Conservation (phyloP, 2,888 invertebrate species). For the Chironomus tentans region DNA sequence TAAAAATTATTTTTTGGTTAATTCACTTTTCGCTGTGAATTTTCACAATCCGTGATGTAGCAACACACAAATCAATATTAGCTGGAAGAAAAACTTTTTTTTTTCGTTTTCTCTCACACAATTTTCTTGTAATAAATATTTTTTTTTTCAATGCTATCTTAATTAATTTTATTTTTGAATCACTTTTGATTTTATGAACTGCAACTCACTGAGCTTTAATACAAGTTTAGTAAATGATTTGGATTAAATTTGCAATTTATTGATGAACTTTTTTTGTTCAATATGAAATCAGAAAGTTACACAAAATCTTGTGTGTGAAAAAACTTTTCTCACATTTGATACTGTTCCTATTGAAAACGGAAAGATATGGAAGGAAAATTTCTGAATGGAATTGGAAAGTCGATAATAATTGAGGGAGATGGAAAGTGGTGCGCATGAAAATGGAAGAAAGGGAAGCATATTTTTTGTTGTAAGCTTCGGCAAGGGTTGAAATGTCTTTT, state of each 20-base stretch:
- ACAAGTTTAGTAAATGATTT: too few relatives aligned
- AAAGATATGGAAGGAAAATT: background rate
- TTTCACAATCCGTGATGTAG: too few relatives aligned
- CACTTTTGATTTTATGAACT: background rate
- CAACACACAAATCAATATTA: constrained; percentile 20
- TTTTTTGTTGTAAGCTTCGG: too few relatives aligned
- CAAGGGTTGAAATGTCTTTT: too few relatives aligned
- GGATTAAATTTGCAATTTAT: too few relatives aligned
- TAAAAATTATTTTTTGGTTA: background rate
- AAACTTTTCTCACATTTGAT: background rate
- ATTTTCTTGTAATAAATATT: background rate
- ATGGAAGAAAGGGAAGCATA: background rate
- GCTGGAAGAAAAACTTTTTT: constrained; percentile 11
- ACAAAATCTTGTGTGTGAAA: background rate
- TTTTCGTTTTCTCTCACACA: background rate
- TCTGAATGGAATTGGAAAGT: background rate
- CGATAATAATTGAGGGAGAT: background rate
- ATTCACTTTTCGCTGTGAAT: background rate
- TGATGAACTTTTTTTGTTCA: background rate
- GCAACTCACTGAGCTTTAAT: too few relatives aligned
- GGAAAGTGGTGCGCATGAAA: background rate
- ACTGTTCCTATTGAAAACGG: background rate
- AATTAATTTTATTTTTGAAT: background rate
- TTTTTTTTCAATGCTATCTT: background rate
- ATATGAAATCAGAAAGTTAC: background rate